Base-by-base conservation (phyloP, 2,888 invertebrate species). In the Trichacis sp. region DNA sequence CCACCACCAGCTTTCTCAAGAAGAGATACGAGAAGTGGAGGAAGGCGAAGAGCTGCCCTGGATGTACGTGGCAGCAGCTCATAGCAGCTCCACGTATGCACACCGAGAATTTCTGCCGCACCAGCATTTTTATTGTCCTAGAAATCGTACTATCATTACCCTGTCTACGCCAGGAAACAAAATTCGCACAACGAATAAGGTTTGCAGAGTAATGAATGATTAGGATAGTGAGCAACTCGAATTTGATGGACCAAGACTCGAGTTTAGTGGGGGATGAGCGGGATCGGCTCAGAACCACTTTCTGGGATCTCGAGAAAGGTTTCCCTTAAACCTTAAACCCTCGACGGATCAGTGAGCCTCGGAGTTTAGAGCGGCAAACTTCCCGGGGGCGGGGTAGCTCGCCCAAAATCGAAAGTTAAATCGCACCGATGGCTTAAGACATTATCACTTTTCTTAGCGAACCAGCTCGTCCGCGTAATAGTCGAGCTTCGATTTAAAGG, bases 381-480 rank as follows among this genome's bases (percentile, higher is more conserved):
- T 68, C 56, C 65, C 73, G 69, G 70, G 57, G 71, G 70, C 67
- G 55, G 62, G 70, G 71, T 64, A 60, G 61, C 59, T 64, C 64
- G 69, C 64, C 70, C 74, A 76, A 78, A 82, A 81, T 80, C 78
- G 77, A 71, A 79, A 79, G 79, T 82, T 82, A 77, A 79, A 82
- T 80, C 77, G 87, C 87, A 87, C 87, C 87, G 85, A 86, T 85
- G 88, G 87, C 88, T 88, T 88, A 88, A 88, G 88, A 88, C 88
- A 88, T 89, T 88, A 89, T 88, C 88, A 88, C 88, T 89, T 88
- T 89, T 88, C 88, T 88, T 88, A 87, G 70, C 73, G 64, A 70
- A 71, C 72, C 72, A 70, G 75, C 71, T 73, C 71, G 61, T 57
- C 66, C 70, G 64, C 66, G 60, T 62, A 67, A 62, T 66, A 62